Base-by-base conservation (phyloP, 2,888 invertebrate species). In the Tricholauxania praeusta region DNA sequence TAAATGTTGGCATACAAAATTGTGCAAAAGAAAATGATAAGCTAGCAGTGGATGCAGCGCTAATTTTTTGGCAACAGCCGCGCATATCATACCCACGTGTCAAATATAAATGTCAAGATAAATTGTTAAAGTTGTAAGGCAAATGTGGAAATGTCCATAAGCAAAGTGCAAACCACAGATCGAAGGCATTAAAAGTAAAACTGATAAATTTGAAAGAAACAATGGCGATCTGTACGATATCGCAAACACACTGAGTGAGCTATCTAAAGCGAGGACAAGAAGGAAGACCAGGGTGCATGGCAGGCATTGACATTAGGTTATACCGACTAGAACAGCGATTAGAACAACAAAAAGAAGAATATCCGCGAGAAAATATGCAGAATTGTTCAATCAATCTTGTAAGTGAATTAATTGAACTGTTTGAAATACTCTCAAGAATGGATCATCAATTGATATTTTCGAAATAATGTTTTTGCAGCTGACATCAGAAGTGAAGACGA, bases 221-320 rank as follows among this genome's bases (percentile, higher is more conserved):
- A 47, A 22, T 47, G 62, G 3, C 3, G 22, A 62, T 39, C 39
- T 39, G 1, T 39, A 3, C 39, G 39, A 39, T 39, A 39, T 39
- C 39, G 39, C 39, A 39, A 39, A 39, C 10, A 5, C 39, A 8
- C 6, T 39, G 39, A 39, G 22, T 64, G 64, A 64, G n/a, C 19
- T 64, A 10, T 8, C 49, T 48, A 64, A 49, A 64, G 64, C 49
- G 49, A 64, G 49, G 64, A 48, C 49, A 64, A 4, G 49, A 64
- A 64, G 51, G 64, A 64, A 49, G 64, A 49, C 51, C 64, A 64
- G 49, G 19, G 64, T 64, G 3, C 19, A 64, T 19, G 64, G 28
- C 49, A 64, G 51, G 49, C 64, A 48, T 64, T 64, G 64, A 64
- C 64, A 64, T 17, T 51, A 64, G 48, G 48, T 64, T 49, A 64